Evolutionary conservation across 1,140 invertebrate genomes (phyloP), one percentile per base, ranked within the genome.

Genomic region (Drosophila miranda): DNA sequence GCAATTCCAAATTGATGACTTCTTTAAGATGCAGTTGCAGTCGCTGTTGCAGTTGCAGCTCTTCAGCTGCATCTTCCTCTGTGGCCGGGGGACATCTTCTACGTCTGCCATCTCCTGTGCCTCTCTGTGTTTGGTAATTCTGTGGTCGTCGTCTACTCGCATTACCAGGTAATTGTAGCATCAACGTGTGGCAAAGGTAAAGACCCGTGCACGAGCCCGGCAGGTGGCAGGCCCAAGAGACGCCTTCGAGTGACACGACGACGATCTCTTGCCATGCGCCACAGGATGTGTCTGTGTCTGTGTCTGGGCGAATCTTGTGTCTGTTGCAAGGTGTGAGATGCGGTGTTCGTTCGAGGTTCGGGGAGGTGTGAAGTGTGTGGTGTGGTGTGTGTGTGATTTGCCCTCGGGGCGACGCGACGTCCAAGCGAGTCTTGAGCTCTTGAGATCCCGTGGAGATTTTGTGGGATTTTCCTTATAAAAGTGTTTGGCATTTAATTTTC

Each of bases 101-200:
- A 28, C 8, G 42, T 16, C 34, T 38, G 8, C 50, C 19, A 30
- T 55, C 34, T 48, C 55, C 23, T 23, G 23, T 23, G 58, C 59
- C 57, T 60, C 58, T 52, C 57, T 69, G 62, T 82, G 69, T 71
- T 86, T 81, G 71, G 59, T 72, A 41, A 78, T 87, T 81, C 78
- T 86, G 82, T 78, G 77, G 77, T 84, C 72, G 80, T 76, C 53
- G 46, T 61, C n/a, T 56, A 53, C 59, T 62, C 38, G 51, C 48
- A 87, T 78, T 86, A 81, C 82, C 69, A 56, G 81, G 81, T 74
- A 84, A 84, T 84, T 84, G 81, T 84, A 84, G 77, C 81, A 60
- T 86, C 76, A 80, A 50, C 54, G 34, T 57, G 23, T 26, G 23
- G 23, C 23, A 26, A 4, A 26, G 23, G 4, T 5, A 26, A 5